Evolutionary conservation across 2,113 vertebrate species (phyloP), one percentile per base, ranked within the genome.

Genomic region (Cinclus mexicanus): DNA sequence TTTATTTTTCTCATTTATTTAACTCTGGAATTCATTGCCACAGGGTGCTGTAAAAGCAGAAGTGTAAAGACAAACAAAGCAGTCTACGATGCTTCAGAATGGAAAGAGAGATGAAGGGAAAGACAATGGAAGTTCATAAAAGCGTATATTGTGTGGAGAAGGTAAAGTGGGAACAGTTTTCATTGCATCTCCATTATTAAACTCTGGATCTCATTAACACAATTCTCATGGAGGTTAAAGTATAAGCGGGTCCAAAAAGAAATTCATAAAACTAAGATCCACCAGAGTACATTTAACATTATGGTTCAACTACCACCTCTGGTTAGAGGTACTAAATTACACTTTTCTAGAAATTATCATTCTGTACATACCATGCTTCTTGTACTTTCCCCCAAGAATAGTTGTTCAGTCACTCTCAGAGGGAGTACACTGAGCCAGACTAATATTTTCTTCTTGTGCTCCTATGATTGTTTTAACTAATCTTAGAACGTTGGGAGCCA

Each of bases 161-260:
- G 19, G 70, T 65, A 86, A 92, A 83, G 83, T 39, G 63, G 88
- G 83, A 88, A 88, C 42, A 59, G 11, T 88, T 88, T 87, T 65
- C 41, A 49, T 70, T 71, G 19, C 86, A 53, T 90, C 79, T 80
- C 21, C 35, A 39, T 93, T 97, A 96, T 92, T 92, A 92, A 92
- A 89, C 75, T 83, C 49, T 83, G 33, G 50, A 24, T 74, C 50
- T 92, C 64, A 80, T 70, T 83, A 68, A 75, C 47, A 76, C 50
- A 83, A 68, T 35, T 92, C 44, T 90, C 25, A 28, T 15, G 19
- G 29, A 94, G 59, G 92, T 96, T 46, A 90, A 88, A 90, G 63
- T 69, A 86, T 57, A 77, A 95, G 70, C 0, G 1, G 12, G 79
- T 86, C 94, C 64, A 93, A 88, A 90, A 92, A 74, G 21, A 93